A percentile compares a stretch with the other conserved stretches of the same genome.
Conservation (phyloP, 2,888 invertebrate species). For the Parthenolecanium corni region DNA sequence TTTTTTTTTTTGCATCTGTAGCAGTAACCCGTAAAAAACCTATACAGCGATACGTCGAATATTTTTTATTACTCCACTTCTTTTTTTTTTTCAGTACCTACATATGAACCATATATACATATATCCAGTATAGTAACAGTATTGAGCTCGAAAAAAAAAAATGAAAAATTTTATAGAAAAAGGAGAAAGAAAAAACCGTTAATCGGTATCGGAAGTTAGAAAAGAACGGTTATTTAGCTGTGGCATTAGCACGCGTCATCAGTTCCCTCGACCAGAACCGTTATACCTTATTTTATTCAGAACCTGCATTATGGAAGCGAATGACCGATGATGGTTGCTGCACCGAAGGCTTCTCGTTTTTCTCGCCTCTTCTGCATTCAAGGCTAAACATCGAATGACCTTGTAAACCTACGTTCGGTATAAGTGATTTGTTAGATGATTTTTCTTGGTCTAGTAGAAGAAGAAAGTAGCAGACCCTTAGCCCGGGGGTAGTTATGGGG, state of each 20-base stretch:
- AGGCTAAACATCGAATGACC: constrained; percentile 7
- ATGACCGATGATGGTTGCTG: constrained; percentile 2
- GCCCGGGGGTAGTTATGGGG: no score
- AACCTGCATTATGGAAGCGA: constrained; percentile 4
- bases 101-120: no score
- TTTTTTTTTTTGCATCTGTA: background rate
- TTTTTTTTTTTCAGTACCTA: no score
- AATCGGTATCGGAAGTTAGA: background rate
- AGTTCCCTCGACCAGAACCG: constrained; percentile 1
- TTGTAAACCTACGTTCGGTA: background rate
- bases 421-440: no score
- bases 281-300: background rate
- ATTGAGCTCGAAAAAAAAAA: background rate
- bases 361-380: constrained; percentile 10
- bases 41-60: background rate
- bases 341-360: background rate
- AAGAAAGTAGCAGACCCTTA: background rate
- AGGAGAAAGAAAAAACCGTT: background rate
- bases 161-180: background rate
- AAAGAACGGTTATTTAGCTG: constrained; percentile 6
- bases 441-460: background rate
- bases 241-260: constrained; percentile 17
- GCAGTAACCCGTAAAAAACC: background rate
- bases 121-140: no score
- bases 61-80: no score